Conservation (phyloP, 2,113 vertebrate genomes). For the Campylomormyrus tamandua region DNA sequence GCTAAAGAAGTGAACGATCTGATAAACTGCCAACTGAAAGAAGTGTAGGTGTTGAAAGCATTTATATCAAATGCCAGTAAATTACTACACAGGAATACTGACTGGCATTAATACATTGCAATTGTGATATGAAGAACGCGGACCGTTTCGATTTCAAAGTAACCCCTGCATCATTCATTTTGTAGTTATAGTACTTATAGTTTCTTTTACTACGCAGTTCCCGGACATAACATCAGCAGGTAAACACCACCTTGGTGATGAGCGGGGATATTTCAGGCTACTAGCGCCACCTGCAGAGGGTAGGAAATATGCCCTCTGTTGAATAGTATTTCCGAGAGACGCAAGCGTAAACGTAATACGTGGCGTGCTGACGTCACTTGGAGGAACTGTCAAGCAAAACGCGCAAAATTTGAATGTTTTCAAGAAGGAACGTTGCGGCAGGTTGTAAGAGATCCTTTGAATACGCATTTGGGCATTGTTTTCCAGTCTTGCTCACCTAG, state of each 20-base stretch:
- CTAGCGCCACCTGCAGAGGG: slow-evolving; percentile 10
- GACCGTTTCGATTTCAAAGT: neutral
- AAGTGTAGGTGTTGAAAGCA: neutral
- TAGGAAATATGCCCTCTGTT: neutral
- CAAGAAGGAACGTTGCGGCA: neutral
- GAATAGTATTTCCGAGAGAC: neutral
- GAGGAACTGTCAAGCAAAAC: neutral
- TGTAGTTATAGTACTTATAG: neutral
- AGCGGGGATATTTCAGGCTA: neutral
- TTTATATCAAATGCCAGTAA: neutral
- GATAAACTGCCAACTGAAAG: neutral
- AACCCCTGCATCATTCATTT: neutral
- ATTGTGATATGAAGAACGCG: neutral
- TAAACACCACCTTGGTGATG: neutral
- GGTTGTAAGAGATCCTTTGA: neutral
- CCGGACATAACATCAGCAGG: neutral
- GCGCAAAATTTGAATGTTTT: slow-evolving; percentile 24
- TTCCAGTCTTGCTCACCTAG: neutral
- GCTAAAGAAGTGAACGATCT: neutral
- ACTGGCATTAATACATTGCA: neutral
- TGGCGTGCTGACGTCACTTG: neutral
- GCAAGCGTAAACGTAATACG: neutral
- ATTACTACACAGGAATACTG: neutral
- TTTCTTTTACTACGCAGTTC: no score
- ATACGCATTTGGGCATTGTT: neutral